These are phyloP conservation scores for Diplosoma virens DNA, from an alignment of 23 tunicate species.

Conservation along the genomic window DNA sequence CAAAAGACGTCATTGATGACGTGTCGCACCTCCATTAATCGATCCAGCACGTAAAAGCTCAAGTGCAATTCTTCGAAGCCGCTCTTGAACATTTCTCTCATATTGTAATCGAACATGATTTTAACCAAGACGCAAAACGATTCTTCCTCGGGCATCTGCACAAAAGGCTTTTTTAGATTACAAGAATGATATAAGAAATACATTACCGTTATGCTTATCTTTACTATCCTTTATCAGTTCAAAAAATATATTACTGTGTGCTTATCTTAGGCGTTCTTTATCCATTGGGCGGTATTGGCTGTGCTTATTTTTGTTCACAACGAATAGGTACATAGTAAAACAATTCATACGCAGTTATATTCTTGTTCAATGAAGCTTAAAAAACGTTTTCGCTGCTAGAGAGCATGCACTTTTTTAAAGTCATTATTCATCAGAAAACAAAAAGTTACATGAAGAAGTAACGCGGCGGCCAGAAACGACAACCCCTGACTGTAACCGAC, in stretches of 20 bases:
- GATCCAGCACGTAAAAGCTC: conserved; percentile 77
- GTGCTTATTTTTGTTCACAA: no score
- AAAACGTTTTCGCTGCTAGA: background rate
- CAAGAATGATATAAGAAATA: background rate
- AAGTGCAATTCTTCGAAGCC: conserved; percentile 77
- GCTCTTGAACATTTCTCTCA: conserved; percentile 81
- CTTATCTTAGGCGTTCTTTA: no score
- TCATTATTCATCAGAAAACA: background rate
- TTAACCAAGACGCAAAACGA: conserved; percentile 74
- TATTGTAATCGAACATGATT: conserved; percentile 83
- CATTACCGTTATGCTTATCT: no score
- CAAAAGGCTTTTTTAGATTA: no score
- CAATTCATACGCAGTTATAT: no score
- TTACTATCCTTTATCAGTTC: no score
- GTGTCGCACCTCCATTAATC: conserved; percentile 70
- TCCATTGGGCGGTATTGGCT: no score
- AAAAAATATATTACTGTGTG: no score
- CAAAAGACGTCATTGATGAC: no score
- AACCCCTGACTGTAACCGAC: conserved; percentile 95
- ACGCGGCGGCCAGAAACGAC: conserved; percentile 86
- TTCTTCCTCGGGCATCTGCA: conserved; percentile 95
- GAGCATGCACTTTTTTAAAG: background rate
- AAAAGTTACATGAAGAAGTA: conserved; percentile 66
- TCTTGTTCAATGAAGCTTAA: no score
- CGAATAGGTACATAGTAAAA: no score